Evolutionary conservation across 2,113 vertebrate species (phyloP).

Genomic region (Embiotoca jacksoni): DNA sequence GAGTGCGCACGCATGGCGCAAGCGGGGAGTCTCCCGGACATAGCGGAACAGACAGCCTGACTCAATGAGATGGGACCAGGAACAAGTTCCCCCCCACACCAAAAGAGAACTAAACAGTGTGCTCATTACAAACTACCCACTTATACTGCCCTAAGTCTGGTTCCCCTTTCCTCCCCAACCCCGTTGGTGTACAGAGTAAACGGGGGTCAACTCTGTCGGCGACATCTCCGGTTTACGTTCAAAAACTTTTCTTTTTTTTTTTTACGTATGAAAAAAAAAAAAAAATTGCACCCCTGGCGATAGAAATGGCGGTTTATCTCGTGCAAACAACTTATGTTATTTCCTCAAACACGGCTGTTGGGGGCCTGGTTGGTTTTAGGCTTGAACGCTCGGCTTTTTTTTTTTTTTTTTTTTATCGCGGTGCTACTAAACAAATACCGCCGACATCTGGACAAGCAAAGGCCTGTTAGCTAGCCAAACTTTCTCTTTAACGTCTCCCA

Average conservation of each 20-base stretch:
- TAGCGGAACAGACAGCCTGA: constrained; percentile 66
- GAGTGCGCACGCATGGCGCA: constrained; percentile 46
- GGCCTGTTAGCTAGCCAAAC: constrained; percentile 54
- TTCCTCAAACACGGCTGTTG: not conserved
- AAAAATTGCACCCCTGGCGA: not conserved
- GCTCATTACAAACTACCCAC: fast-evolving
- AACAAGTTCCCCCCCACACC: constrained; percentile 3
- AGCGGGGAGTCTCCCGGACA: constrained; percentile 76
- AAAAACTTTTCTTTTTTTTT: constrained; percentile 38
- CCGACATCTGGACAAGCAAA: not conserved
- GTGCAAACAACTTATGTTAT: not conserved
- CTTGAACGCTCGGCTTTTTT: not conserved
- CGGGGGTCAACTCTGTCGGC: not conserved
- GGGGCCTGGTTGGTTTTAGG: not conserved
- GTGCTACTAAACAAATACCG: constrained; percentile 48
- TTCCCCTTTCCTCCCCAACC: too few species aligned
- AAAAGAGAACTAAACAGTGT: not conserved
- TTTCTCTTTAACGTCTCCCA: not conserved
- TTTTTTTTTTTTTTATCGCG: constrained; percentile 41
- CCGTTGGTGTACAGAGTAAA: too few species aligned
- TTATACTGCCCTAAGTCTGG: too few species aligned
- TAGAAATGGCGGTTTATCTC: not conserved
- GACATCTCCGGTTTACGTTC: constrained; percentile 18
- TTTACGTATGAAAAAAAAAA: not conserved
- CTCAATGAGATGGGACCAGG: constrained; percentile 21